Conservation (phyloP, 1,140 invertebrate genomes). For the Saccostrea echinata region DNA sequence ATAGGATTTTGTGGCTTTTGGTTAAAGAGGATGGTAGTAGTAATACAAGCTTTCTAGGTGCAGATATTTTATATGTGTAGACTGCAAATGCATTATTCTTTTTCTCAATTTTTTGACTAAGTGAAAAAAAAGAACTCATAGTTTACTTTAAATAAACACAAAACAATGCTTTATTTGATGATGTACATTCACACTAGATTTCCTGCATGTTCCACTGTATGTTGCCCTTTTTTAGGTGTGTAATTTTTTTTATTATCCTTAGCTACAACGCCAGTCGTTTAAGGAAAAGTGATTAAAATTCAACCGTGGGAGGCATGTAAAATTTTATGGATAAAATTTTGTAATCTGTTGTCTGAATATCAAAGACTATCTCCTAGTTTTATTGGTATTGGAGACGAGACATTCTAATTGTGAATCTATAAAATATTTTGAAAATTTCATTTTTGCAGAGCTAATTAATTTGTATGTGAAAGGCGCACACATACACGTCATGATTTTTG, state of each 20-base stretch:
- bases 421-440: neutral
- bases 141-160: no score
- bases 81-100: no score
- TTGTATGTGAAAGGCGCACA: neutral
- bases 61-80: neutral
- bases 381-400: neutral
- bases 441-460: neutral
- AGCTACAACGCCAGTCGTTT: neutral
- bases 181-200: no score
- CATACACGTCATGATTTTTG: neutral
- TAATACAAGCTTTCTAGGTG: slow-evolving; percentile 6
- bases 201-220: no score
- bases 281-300: slow-evolving; percentile 13
- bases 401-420: neutral
- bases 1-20: slow-evolving; percentile 22
- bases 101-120: no score
- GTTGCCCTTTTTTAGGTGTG: no score
- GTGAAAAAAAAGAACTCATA: no score
- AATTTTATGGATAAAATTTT: neutral
- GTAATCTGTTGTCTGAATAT: neutral
- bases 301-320: slow-evolving; percentile 24
- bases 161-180: neutral
- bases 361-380: slow-evolving; percentile 13
- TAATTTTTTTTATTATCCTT: neutral
- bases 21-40: neutral